Conservation (phyloP, 2,113 vertebrate genomes). For the Addax nasomaculatus region DNA sequence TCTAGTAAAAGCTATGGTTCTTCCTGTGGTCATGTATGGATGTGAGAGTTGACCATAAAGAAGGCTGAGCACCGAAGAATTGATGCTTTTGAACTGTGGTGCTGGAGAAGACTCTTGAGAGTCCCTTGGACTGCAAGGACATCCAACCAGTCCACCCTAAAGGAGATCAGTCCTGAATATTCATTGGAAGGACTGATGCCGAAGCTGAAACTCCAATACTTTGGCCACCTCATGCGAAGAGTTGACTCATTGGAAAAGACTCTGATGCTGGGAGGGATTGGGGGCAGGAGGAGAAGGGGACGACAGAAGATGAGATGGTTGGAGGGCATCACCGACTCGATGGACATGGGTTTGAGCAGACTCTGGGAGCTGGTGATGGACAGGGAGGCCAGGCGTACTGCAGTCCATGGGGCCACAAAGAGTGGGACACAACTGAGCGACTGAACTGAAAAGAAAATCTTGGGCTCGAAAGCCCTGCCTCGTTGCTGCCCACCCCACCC, state of each 20-base stretch:
- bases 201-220: not conserved
- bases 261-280: not conserved
- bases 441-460: not conserved
- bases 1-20: not conserved
- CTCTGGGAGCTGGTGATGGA: not conserved
- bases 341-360: not conserved
- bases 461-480: not conserved
- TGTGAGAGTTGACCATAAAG: not conserved
- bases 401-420: not conserved
- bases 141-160: not conserved
- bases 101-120: not conserved
- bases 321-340: rapidly evolving
- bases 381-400: not conserved
- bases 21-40: not conserved
- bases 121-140: not conserved
- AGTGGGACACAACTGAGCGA: not conserved
- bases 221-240: not conserved
- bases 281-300: not conserved
- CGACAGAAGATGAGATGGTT: not conserved
- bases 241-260: not conserved
- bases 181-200: not conserved
- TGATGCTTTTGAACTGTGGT: not conserved
- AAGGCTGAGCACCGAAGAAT: not conserved
- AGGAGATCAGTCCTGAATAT: not conserved
- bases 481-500: not conserved